Base-by-base conservation (phyloP, 2,888 invertebrate species). In the Macaria notata region DNA sequence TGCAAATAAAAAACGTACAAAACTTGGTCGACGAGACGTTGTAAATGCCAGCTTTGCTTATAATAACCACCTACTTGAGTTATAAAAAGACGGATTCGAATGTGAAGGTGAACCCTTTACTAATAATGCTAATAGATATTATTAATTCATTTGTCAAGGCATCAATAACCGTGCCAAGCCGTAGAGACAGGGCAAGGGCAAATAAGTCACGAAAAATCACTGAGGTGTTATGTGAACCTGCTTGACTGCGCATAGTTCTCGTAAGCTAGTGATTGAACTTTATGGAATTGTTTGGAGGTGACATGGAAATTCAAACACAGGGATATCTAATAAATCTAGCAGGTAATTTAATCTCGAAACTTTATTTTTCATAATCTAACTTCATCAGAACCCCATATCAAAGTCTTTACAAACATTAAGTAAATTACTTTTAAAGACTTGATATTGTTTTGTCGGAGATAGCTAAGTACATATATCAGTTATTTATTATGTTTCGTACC, bases 111-210 rank as follows among this genome's bases (percentile, higher is more conserved):
- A 60, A 49, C 46, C 51, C 36, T 51, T 44, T 50, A 49, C 50
- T 60, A 57, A 54, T 56, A 31, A 48, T 50, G 45, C 50, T 60
- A 57, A 54, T 56, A 31, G 50, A 59, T 36, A 51, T 47, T 59
- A 63, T 65, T 59, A 70, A 72, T 67, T 67, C 65, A 78, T 78
- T 78, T 75, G 77, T 81, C 79, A 76, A 73, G 69, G 68, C 70
- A 67, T 73, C 72, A 69, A 71, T 72, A 74, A 70, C 65, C 70
- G 44, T 55, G 44, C 31, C 36, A 46, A 48, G 58, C 52, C 49
- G 58, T 52, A 47, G 51, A 49, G 63, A 61, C 70, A 66, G 63
- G 63, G 66, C 81, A 81, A 85, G 85, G 84, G 64, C 75, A 71
- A 60, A 60, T 60, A 56, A 72, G 71, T 79, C 83, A 84, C 82